Evolutionary conservation across 2,113 vertebrate species (phyloP), one percentile per base, ranked within the genome.

Genomic region (Planiliza haematocheilus): DNA sequence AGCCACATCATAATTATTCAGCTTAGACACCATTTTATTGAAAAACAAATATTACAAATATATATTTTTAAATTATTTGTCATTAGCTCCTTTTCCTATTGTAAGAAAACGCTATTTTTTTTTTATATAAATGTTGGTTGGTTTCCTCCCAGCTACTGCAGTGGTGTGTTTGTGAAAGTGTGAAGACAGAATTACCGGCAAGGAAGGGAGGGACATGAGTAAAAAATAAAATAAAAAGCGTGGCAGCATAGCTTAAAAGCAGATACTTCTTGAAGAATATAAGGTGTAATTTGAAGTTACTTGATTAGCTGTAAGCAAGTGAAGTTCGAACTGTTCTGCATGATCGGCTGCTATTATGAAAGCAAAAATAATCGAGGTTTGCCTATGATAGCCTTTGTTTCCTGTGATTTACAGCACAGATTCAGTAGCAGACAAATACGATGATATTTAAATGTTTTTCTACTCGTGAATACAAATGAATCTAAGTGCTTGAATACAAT

Each of bases 51-150:
- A 14, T 58, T 12, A 7, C 16, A 7, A 21, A 20, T 6, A 39
- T 43, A 21, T 67, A n/a, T 65, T 70, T 52, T 48, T 20, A 12
- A 18, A 38, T 45, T 10, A 61, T 41, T 38, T 39, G 5, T 38
- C 17, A 24, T 50, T 24, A 12, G 17, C 43, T 70, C 24, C 24
- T 24, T 69, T 56, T 14, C 16, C 56, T 46, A 18, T 61, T 17
- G 1, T 48, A 51, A 17, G 12, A 6, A 41, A 36, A 7, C 7
- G 43, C 9, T 2, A 1, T 3, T 10, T 20, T 34, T 34, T n/a
- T n/a, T n/a, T n/a, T n/a, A n/a, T n/a, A 8, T 36, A 39, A 17
- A 20, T 8, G 50, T 50, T 14, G 56, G 9, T 61, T 3, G 34
- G 51, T 61, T 53, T 53, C 1, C 7, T 45, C 7, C 16, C 10